Conservation (phyloP, 2,888 invertebrate species). For the Mechanitis mazaeus region DNA sequence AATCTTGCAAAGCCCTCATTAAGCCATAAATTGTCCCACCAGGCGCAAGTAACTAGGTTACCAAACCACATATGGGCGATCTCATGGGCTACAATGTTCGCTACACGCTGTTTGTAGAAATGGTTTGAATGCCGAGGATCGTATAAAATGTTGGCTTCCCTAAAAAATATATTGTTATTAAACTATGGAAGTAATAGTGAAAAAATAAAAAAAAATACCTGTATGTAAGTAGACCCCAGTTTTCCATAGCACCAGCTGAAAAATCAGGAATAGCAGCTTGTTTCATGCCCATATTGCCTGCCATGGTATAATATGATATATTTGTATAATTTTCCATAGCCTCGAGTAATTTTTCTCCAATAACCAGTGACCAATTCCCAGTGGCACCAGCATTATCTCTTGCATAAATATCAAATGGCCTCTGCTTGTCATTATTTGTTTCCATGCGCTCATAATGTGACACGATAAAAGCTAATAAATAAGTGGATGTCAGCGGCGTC, state of each 20-base stretch:
- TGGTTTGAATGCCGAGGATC: slow-evolving; percentile 67
- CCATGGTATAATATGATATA: slow-evolving; percentile 70
- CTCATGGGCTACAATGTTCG: slow-evolving; percentile 84
- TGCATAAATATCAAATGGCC: slow-evolving; percentile 65
- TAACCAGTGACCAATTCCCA: slow-evolving; percentile 62
- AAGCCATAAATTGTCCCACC: slow-evolving; percentile 86
- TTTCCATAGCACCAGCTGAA: slow-evolving; percentile 88
- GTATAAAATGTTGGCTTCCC: slow-evolving; percentile 78
- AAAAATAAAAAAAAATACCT: slow-evolving; percentile 54
- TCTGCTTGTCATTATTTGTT: slow-evolving; percentile 31
- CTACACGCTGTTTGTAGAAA: slow-evolving; percentile 79
- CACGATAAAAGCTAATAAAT: slow-evolving; percentile 89
- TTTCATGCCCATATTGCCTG: slow-evolving; percentile 72
- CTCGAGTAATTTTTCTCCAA: slow-evolving; percentile 63
- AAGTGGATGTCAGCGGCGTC: slow-evolving; percentile 85
- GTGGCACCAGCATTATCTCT: slow-evolving; percentile 55
- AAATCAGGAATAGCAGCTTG: slow-evolving; percentile 88
- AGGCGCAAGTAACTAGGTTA: slow-evolving; percentile 83
- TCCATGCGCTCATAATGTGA: slow-evolving; percentile 79
- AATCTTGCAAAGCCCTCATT: slow-evolving; percentile 83
- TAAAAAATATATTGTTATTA: slow-evolving; percentile 36
- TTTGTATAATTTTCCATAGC: slow-evolving; percentile 78
- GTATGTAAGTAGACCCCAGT: slow-evolving; percentile 89
- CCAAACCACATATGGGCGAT: slow-evolving; percentile 91
- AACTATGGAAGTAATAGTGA: too few relatives aligned